A percentile compares a stretch with the other conserved stretches of the same genome.
phyloP scores from a whole-genome alignment of 2,888 invertebrate genomes.

The Drosophila suboccidentalis region DNA sequence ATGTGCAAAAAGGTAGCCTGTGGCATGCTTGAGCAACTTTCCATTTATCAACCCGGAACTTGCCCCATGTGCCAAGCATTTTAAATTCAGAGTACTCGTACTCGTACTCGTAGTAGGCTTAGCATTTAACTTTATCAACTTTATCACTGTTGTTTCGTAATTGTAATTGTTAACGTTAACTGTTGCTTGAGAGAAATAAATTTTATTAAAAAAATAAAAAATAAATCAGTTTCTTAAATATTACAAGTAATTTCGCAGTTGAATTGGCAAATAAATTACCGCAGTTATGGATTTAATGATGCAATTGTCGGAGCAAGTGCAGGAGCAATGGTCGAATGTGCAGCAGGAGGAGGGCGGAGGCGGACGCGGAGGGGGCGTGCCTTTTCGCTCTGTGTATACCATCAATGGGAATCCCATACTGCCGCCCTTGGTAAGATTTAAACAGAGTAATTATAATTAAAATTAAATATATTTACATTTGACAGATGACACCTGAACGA shows the following conservation, averaged over 20 bases:
- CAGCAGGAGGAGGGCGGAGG: background rate
- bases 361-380: background rate
- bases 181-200: slow-evolving; percentile 6
- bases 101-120: background rate
- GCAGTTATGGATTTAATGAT: slow-evolving; percentile 51
- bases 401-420: slow-evolving; percentile 54
- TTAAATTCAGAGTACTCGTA: background rate
- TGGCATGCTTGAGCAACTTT: slow-evolving; percentile 55
- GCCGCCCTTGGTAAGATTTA: slow-evolving; percentile 55
- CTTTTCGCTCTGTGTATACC: slow-evolving; percentile 38
- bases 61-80: slow-evolving; percentile 9
- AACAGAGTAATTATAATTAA: background rate
- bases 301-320: slow-evolving; percentile 33
- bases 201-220: background rate
- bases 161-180: slow-evolving; percentile 28
- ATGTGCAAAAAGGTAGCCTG: slow-evolving; percentile 48
- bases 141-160: slow-evolving; percentile 16
- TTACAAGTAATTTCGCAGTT: slow-evolving; percentile 2
- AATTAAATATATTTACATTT: background rate
- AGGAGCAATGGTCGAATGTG: background rate
- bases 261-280: slow-evolving; percentile 15
- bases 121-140: slow-evolving; percentile 2
- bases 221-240: background rate
- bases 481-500: slow-evolving; percentile 56
- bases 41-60: slow-evolving; percentile 60